Conservation (phyloP, 2,113 vertebrate genomes). For the Hyla sarda region DNA sequence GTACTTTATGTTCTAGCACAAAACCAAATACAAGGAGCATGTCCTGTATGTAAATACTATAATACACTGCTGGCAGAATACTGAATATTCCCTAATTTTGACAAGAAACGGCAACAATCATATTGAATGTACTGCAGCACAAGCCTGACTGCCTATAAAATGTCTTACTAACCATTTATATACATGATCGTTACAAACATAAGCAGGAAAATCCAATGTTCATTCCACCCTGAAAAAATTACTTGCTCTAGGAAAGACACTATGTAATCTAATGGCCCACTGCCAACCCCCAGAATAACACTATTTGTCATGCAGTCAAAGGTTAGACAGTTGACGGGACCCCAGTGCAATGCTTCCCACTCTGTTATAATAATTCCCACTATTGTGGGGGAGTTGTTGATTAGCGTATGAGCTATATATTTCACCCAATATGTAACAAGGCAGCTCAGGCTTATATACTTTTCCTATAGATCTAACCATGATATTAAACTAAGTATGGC, state of each 20-base stretch:
- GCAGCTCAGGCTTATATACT: background rate
- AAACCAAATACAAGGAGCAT: too few species aligned
- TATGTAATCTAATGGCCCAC: conserved; percentile 4
- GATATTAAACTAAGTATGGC: background rate
- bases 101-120: too few species aligned
- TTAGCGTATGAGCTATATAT: background rate
- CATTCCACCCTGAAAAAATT: background rate
- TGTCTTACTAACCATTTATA: too few species aligned
- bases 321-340: background rate
- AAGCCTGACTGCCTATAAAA: too few species aligned
- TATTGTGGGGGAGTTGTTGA: background rate
- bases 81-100: too few species aligned
- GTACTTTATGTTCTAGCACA: too few species aligned
- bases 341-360: background rate
- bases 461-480: background rate
- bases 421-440: background rate
- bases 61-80: too few species aligned
- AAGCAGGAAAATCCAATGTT: background rate
- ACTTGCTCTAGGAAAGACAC: conserved; percentile 2
- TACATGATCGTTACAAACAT: too few species aligned
- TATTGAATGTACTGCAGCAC: too few species aligned
- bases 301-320: background rate
- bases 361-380: background rate
- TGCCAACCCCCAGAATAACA: background rate
- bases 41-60: too few species aligned